Evolutionary conservation across 2,797 vertebrate genomes (phyloP), one percentile per base, ranked within the genome.

Genomic region (Babyrousa celebensis): DNA sequence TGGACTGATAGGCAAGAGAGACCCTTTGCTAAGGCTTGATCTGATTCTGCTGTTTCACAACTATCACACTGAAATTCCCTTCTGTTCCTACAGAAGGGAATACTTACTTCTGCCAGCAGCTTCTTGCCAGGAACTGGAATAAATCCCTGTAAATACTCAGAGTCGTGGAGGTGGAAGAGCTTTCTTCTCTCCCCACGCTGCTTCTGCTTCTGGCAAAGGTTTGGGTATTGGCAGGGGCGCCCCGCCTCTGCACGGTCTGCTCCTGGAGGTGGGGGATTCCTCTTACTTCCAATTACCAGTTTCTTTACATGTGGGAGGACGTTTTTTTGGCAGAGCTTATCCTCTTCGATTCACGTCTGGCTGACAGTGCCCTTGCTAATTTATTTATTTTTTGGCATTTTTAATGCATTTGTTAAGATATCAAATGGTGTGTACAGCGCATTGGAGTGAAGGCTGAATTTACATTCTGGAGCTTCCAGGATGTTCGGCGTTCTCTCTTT

Each of bases 241-340:
- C 86, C 97, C 83, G 79, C 97, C 98, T 96, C 97, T 88, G 71
- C 95, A 97, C 97, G 94, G 94, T 94, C 97, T 98, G 97, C 96
- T 97, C 74, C 1, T 11, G 96, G 95, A 96, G 85, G 96, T 70
- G 97, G 94, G 95, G 96, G 62, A 94, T 98, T 89, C 97, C 98
- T 97, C 93, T 83, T 79, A 84, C 82, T 96, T 95, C 96, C 96
- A 98, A 95, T 95, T 95, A 97, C 87, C 92, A 91, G 94, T 85
- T 96, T 94, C 82, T 92, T 80, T 91, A 65, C 89, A 63, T 17
- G 96, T 88, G 82, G 96, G 95, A 97, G 94, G 95, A 97, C 92
- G 48, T 43, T 94, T 96, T 96, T 96, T 95, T 96, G 97, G 96
- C 94, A 94, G 9, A 21, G 83, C 91, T 75, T 78, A 82, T 95